Base-by-base conservation (phyloP, 2,888 invertebrate species). In the Homarus gammarus region DNA sequence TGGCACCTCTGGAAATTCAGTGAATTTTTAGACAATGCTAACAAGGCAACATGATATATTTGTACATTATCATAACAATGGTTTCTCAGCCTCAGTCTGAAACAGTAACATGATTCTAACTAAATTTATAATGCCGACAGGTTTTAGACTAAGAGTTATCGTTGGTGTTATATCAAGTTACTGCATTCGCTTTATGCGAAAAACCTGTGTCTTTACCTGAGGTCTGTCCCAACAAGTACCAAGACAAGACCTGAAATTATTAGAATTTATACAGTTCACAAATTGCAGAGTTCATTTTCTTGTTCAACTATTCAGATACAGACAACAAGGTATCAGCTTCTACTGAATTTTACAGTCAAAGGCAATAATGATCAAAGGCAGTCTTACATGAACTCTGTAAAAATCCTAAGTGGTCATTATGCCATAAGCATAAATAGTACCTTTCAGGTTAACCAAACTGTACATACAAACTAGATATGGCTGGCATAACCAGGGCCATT, bases 381-480 rank as follows among this genome's bases (percentile, higher is more conserved):
- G 68, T 87, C 81, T 79, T 44, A 22, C 70, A 44, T 27, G 27
- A 70, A 70, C 31, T 44, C 56, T 36, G 49, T 79, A 79, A 18
- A 79, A 70, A 79, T 70, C 27, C 15, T 56, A 70, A 81, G 70
- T 40, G 73, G 73, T 84, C 84, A 84, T 68, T 40, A 73, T 72
- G 49, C 72, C 38, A 73, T 44, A 56, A 44, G 51, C 72, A 70
- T 27, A 86, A 85, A 77, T 73, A 73, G 64, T 88, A 88, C 88
- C 88, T 88, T 88, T 83, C 68, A 84, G 88, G 84, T 83, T 88
- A 88, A 88, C 88, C 84, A 88, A 84, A 78, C 88, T 88, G 78
- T 85, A 86, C 78, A 86, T 77, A 88, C 75, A 75, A 70, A 88
- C 68, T 40, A 83, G 68, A 31, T 22, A n/a, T 49, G 38, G 27